These are phyloP conservation scores for Terrapene triunguis DNA, from an alignment of 2,113 vertebrate species.

Conservation along the genomic window DNA sequence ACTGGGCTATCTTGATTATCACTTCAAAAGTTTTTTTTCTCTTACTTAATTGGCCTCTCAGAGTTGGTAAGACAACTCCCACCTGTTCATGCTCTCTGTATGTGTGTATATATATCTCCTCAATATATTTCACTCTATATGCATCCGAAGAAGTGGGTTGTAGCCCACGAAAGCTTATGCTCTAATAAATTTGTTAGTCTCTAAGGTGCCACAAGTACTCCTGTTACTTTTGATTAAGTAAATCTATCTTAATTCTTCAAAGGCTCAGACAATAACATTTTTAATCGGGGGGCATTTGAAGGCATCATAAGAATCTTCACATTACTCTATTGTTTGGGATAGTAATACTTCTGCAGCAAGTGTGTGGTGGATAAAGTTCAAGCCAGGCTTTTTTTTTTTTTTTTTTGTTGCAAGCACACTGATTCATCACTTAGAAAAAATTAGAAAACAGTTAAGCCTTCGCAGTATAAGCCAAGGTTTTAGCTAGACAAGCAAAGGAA, in stretches of 20 bases:
- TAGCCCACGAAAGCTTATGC: too few relatives aligned
- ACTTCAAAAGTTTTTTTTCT: too few relatives aligned
- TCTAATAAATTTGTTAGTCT: too few relatives aligned
- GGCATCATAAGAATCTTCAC: neutral
- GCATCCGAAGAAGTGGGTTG: too few relatives aligned
- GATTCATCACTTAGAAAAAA: neutral
- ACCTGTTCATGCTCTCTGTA: too few relatives aligned
- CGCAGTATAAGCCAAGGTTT: neutral
- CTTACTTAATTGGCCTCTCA: too few relatives aligned
- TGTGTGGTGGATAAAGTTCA: rapidly evolving
- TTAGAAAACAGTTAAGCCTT: neutral
- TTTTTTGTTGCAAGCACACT: neutral
- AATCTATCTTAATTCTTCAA: neutral
- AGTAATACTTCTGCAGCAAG: neutral
- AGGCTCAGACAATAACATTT: neutral
- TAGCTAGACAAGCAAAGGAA: neutral
- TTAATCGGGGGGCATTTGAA: neutral
- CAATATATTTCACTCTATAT: too few relatives aligned
- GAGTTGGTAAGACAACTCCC: too few relatives aligned
- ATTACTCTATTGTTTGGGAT: neutral
- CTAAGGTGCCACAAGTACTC: too few relatives aligned
- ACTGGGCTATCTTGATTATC: too few relatives aligned
- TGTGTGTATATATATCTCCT: too few relatives aligned
- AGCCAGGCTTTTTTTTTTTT: neutral
- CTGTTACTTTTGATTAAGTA: neutral